Evolutionary conservation across 2,797 vertebrate species (phyloP).

Genomic region (Sebastes wilsoni): DNA sequence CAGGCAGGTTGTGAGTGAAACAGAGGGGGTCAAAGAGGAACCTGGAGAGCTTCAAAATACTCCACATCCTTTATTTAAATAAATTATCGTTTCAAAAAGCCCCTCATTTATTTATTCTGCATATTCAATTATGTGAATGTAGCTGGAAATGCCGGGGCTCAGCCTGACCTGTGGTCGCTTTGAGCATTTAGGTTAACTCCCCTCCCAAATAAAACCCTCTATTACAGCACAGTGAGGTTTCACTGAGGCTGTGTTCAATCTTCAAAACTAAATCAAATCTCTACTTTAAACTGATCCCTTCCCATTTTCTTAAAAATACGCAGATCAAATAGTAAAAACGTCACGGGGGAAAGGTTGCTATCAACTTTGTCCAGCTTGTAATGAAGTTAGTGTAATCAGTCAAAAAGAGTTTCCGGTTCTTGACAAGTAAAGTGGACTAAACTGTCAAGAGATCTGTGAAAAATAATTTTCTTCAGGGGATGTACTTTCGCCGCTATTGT

Average conservation of each 20-base stretch:
- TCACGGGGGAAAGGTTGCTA: conserved; percentile 2
- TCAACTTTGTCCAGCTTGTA: conserved; percentile 40
- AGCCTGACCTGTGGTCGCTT: conserved; percentile 26
- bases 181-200: conserved; percentile 6
- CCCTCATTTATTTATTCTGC: conserved; percentile 40
- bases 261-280: conserved; percentile 45
- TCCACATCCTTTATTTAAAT: conserved; percentile 22
- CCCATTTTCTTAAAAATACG: conserved; percentile 42
- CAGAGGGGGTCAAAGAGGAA: conserved; percentile 12
- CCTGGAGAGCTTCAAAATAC: conserved; percentile 17
- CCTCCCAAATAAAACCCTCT: background rate
- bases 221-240: conserved; percentile 26
- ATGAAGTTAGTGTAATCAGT: conserved; percentile 31
- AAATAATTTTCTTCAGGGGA: background rate
- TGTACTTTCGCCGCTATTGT: background rate
- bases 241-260: conserved; percentile 25
- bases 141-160: conserved; percentile 3
- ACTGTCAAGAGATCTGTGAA: conserved; percentile 22
- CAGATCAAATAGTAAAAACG: conserved; percentile 26
- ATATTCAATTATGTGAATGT: conserved; percentile 37
- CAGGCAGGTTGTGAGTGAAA: conserved; percentile 5
- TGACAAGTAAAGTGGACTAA: conserved; percentile 8
- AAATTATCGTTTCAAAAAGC: conserved; percentile 24
- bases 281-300: conserved; percentile 33
- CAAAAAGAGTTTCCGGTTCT: conserved; percentile 15